Conservation (phyloP, 2,797 vertebrate genomes). For the Melanotaenia parkinsoni region DNA sequence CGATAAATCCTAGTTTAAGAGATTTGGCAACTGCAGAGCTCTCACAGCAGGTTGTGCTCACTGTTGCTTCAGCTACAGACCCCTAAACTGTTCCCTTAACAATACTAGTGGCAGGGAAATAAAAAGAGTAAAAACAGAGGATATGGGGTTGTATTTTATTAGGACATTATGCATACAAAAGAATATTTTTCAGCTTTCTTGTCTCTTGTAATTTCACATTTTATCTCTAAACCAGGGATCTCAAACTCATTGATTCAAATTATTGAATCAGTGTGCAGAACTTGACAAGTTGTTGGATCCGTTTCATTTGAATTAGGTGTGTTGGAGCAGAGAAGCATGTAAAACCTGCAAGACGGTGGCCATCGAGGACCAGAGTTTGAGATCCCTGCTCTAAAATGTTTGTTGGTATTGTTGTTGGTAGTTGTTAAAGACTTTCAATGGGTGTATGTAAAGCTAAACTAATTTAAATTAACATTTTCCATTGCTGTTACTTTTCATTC, state of each 20-base stretch:
- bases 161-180: background rate
- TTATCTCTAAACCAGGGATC: background rate
- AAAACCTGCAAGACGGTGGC: background rate
- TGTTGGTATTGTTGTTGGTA: background rate
- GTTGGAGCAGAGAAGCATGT: background rate
- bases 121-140: background rate
- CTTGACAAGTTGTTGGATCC: background rate
- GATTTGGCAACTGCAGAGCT: constrained; percentile 52
- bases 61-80: constrained; percentile 26
- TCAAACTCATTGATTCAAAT: background rate
- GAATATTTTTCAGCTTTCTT: background rate
- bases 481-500: background rate
- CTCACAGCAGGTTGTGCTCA: constrained; percentile 36
- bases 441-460: background rate
- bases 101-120: background rate
- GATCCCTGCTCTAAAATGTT: background rate
- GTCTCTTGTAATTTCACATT: background rate
- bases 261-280: background rate
- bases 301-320: background rate
- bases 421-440: background rate
- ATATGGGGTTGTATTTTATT: background rate
- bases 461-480: background rate
- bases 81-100: background rate
- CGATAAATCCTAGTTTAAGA: constrained; percentile 68
- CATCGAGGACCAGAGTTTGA: background rate